A percentile compares a stretch with the other conserved stretches of the same genome.
These are phyloP conservation scores for Onthophagus taurus DNA, from an alignment of 1,140 invertebrate genomes.

Conservation along the genomic window DNA sequence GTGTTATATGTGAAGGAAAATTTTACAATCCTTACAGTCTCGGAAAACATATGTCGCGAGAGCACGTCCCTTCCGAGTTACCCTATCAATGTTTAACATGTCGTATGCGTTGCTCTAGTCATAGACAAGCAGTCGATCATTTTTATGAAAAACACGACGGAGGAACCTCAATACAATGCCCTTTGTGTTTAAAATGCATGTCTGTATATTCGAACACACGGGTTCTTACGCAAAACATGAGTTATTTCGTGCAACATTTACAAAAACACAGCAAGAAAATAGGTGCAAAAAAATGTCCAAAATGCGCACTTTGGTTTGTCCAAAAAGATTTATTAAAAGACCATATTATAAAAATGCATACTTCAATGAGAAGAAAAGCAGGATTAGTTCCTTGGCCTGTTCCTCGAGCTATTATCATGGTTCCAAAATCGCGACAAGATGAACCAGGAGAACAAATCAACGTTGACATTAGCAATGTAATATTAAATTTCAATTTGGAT, in stretches of 20 bases:
- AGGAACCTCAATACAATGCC: constrained; percentile 55
- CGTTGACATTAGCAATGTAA: constrained; percentile 13
- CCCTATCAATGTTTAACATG: constrained; percentile 71
- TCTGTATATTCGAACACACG: constrained; percentile 40
- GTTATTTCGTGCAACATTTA: constrained; percentile 43
- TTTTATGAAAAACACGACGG: constrained; percentile 55
- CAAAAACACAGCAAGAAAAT: constrained; percentile 47
- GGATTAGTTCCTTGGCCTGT: constrained; percentile 37
- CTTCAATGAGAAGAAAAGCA: constrained; percentile 27
- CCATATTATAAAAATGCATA: constrained; percentile 31
- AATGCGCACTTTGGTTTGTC: constrained; percentile 62
- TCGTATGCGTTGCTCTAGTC: constrained; percentile 62
- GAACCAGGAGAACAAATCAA: constrained; percentile 39
- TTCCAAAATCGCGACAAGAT: constrained; percentile 40
- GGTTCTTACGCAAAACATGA: constrained; percentile 42
- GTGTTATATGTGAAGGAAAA: constrained; percentile 59
- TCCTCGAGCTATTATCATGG: constrained; percentile 36
- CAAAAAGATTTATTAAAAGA: constrained; percentile 43
- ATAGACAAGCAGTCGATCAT: constrained; percentile 63
- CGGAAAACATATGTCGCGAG: constrained; percentile 64
- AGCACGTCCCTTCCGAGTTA: constrained; percentile 65
- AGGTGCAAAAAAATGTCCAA: constrained; percentile 51
- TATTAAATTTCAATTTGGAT: constrained; percentile 38
- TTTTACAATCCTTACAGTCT: constrained; percentile 52
- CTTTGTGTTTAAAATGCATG: constrained; percentile 58